Conservation (phyloP, 1,140 invertebrate genomes). For the Zaprionus africanus region DNA sequence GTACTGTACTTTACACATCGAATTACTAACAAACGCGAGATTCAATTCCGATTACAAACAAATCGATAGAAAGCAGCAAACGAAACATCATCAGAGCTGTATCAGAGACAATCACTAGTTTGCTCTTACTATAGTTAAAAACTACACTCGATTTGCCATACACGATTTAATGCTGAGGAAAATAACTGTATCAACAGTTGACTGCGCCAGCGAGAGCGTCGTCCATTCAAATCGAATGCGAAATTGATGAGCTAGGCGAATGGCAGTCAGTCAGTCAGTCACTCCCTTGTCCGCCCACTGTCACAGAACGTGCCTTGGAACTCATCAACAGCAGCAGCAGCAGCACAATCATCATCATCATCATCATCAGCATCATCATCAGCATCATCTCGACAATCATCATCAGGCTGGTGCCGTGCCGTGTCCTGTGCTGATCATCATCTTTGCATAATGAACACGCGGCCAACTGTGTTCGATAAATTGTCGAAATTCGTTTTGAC, state of each 20-base stretch:
- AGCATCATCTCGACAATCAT: constrained; percentile 22
- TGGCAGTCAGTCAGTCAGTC: constrained; percentile 57
- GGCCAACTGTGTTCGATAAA: constrained; percentile 75
- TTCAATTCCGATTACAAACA: background rate
- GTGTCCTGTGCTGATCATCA: constrained; percentile 2
- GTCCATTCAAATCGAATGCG: constrained; percentile 65
- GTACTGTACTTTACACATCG: too few species aligned
- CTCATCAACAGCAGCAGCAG: constrained; percentile 39
- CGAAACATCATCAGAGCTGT: background rate
- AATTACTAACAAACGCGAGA: rapidly evolving
- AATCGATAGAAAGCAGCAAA: background rate
- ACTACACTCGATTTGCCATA: background rate
- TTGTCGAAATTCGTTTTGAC: constrained; percentile 80
- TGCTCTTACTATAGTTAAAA: background rate
- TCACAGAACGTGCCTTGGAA: constrained; percentile 17
- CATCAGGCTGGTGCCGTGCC: constrained; percentile 4
- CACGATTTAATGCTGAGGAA: constrained; percentile 27
- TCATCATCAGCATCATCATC: constrained; percentile 16
- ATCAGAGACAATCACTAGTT: constrained; percentile 1
- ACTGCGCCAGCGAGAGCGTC: constrained; percentile 27
- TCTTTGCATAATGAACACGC: constrained; percentile 70
- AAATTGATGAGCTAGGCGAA: constrained; percentile 79
- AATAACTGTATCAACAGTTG: constrained; percentile 61
- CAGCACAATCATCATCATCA: constrained; percentile 7
- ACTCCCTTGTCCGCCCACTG: constrained; percentile 10